Conservation (phyloP, 2,797 vertebrate species). For the Crenuchus spilurus region DNA sequence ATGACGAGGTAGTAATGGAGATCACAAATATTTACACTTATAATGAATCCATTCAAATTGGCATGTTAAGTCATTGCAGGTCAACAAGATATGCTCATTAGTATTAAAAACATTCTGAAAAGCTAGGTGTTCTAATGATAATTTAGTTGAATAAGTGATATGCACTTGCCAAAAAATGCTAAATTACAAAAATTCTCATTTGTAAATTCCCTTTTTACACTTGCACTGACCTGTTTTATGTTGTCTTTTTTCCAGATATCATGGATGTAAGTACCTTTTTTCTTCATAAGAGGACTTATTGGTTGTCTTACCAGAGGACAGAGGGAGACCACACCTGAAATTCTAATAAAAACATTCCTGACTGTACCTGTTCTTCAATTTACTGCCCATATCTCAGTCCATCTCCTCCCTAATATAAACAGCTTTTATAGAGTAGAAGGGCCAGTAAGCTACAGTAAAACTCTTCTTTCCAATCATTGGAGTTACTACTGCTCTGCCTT, state of each 20-base stretch:
- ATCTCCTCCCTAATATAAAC: not conserved
- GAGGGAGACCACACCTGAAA: slow-evolving; percentile 9
- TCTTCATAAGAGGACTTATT: slow-evolving; percentile 1
- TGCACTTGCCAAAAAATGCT: not conserved
- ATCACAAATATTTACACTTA: no score
- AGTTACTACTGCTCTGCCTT: no score
- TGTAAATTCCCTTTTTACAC: not conserved
- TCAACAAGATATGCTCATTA: not conserved
- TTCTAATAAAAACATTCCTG: not conserved
- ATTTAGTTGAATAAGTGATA: no score
- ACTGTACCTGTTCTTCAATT: slow-evolving; percentile 1
- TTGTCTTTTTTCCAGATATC: slow-evolving; percentile 41
- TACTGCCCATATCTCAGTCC: not conserved
- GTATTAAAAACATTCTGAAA: no score
- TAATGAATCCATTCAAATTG: no score
- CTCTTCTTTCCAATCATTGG: no score
- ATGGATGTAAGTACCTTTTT: slow-evolving; percentile 55
- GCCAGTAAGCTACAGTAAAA: no score
- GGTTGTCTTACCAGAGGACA: not conserved
- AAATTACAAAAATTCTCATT: not conserved
- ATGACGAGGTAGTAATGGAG: no score
- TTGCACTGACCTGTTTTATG: not conserved
- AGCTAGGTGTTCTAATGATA: not conserved
- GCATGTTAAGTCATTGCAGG: not conserved
- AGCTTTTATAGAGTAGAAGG: not conserved